phyloP scores from a whole-genome alignment of 2,113 vertebrate species.

The Ammodytes marinus region DNA sequence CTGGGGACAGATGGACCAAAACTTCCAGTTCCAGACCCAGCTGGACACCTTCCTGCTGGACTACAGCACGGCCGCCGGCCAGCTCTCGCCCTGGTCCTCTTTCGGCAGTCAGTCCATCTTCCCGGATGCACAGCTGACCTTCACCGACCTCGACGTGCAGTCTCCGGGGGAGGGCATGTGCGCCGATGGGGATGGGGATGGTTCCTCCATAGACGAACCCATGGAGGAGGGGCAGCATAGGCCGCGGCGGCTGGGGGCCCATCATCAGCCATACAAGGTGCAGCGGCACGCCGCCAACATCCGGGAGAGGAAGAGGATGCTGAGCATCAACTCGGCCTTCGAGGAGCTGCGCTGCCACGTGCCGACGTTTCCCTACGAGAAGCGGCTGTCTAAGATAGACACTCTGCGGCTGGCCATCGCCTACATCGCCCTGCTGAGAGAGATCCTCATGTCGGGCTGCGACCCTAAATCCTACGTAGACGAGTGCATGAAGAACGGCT shows the following conservation, averaged over 20 bases:
- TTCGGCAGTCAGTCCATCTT: conserved; percentile 66
- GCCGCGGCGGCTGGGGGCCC: conserved; percentile 4
- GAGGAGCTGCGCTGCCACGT: conserved; percentile 84
- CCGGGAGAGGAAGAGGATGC: conserved; percentile 87
- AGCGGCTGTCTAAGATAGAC: conserved; percentile 88
- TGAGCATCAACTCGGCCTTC: conserved; percentile 86
- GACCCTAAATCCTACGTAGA: conserved; percentile 86
- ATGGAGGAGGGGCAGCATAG: conserved; percentile 46
- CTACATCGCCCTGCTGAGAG: conserved; percentile 86
- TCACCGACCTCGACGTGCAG: conserved; percentile 72
- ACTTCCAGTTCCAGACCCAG: conserved; percentile 70
- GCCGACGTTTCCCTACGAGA: conserved; percentile 88
- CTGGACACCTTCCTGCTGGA: conserved; percentile 79
- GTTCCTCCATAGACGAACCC: conserved; percentile 74
- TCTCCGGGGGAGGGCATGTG: conserved; percentile 49
- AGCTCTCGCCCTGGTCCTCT: conserved; percentile 71
- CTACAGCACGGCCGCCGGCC: conserved; percentile 60
- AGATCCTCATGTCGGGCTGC: conserved; percentile 85
- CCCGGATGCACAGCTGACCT: conserved; percentile 76
- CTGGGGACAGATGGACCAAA: conserved; percentile 80
- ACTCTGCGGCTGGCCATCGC: conserved; percentile 85
- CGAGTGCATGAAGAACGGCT: conserved; percentile 83
- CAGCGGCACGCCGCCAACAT: conserved; percentile 87
- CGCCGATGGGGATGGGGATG: conserved; percentile 82
- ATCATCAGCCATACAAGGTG: conserved; percentile 79